These are phyloP conservation scores for Raja brachyura DNA, from an alignment of 2,113 vertebrate genomes.

Conservation along the genomic window DNA sequence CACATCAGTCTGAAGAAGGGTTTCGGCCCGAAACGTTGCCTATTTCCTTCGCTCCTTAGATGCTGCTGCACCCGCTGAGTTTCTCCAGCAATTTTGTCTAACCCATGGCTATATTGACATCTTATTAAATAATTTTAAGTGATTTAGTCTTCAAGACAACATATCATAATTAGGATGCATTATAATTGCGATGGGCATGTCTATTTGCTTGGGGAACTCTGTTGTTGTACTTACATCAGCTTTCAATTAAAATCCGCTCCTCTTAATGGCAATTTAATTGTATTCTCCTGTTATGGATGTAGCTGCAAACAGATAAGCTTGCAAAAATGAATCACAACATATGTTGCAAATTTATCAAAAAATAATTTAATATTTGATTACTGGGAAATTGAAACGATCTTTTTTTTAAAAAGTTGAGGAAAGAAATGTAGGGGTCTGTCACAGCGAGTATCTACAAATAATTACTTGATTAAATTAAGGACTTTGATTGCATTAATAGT, in stretches of 20 bases:
- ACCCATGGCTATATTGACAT: neutral
- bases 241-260: conserved; percentile 15
- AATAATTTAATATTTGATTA: conserved; percentile 25
- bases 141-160: neutral
- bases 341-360: conserved; percentile 24
- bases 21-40: too few species aligned
- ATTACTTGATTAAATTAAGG: neutral
- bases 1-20: too few species aligned
- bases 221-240: conserved; percentile 11
- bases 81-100: too few species aligned
- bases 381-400: neutral
- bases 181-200: conserved; percentile 25
- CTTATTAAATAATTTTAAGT: conserved; percentile 15
- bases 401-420: neutral
- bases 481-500: neutral
- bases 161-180: neutral
- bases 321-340: conserved; percentile 13
- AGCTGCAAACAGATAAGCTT: neutral
- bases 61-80: too few species aligned
- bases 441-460: neutral
- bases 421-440: neutral
- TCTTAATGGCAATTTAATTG: conserved; percentile 29
- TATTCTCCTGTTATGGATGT: neutral
- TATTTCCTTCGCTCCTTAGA: too few species aligned
- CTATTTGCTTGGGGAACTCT: conserved; percentile 23